Conservation (phyloP, 2,113 vertebrate genomes). For the Apteryx mantelli region DNA sequence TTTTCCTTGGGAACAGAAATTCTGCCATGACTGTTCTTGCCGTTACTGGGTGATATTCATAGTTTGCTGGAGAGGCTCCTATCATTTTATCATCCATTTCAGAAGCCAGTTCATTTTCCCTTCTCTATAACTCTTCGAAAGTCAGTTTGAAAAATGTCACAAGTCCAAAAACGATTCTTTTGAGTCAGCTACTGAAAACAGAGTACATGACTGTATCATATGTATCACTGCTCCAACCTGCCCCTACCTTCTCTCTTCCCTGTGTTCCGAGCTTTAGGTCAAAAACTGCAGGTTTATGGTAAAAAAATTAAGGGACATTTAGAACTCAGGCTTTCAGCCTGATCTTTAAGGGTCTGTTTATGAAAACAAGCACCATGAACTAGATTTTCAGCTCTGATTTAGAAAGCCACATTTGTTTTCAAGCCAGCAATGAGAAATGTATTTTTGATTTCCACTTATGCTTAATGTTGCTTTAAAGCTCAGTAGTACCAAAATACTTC, state of each 20-base stretch:
- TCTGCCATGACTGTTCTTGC: background rate
- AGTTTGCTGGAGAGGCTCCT: background rate
- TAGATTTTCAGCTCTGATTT: background rate
- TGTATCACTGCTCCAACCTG: background rate
- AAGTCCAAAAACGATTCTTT: background rate
- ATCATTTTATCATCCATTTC: background rate
- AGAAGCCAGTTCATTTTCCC: background rate
- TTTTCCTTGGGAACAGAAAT: background rate
- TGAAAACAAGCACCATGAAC: background rate
- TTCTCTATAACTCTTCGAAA: background rate
- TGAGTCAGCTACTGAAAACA: background rate
- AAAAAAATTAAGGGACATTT: background rate
- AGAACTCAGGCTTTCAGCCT: background rate
- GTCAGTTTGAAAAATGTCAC: background rate
- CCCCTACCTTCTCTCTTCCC: background rate
- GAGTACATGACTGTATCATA: background rate
- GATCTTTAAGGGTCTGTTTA: background rate
- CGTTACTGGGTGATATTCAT: background rate
- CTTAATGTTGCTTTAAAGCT: background rate
- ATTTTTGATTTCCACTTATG: background rate
- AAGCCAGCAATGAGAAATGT: background rate
- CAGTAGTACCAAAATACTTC: background rate
- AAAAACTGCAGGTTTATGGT: background rate
- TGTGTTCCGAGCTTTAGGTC: background rate
- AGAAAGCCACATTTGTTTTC: background rate